These are phyloP conservation scores for Diplazon laetatorius DNA, from an alignment of 2,888 invertebrate species.

Conservation along the genomic window DNA sequence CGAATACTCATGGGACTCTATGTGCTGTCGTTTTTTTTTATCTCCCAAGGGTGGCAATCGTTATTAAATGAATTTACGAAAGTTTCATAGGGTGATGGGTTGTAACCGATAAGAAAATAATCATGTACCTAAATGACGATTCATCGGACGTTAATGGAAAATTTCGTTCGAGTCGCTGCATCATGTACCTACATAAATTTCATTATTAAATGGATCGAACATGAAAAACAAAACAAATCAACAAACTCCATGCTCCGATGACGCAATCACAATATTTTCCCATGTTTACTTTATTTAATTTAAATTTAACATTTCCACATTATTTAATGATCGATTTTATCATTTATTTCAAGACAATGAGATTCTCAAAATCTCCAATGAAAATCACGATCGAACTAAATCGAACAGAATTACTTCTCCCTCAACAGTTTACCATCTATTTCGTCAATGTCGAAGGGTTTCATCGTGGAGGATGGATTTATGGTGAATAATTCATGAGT, in stretches of 20 bases:
- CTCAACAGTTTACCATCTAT: slow-evolving; percentile 4
- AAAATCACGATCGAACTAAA: background rate
- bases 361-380: background rate
- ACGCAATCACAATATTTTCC: too few species aligned
- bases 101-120: background rate
- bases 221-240: too few species aligned
- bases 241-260: too few species aligned
- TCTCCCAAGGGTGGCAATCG: slow-evolving; percentile 20
- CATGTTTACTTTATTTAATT: too few species aligned
- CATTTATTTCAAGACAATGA: background rate
- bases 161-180: too few species aligned
- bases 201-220: too few species aligned
- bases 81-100: background rate
- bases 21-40: background rate
- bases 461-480: slow-evolving; percentile 32
- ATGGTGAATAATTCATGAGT: slow-evolving; percentile 55
- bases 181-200: too few species aligned
- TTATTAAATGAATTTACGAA: slow-evolving; percentile 34
- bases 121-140: background rate
- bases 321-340: too few species aligned
- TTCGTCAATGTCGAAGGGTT: slow-evolving; percentile 20
- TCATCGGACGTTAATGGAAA: background rate
- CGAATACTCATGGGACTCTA: slow-evolving; percentile 36
- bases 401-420: background rate
- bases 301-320: too few species aligned